phyloP scores from a whole-genome alignment of 2,888 invertebrate species.

The Xestia xanthographa region DNA sequence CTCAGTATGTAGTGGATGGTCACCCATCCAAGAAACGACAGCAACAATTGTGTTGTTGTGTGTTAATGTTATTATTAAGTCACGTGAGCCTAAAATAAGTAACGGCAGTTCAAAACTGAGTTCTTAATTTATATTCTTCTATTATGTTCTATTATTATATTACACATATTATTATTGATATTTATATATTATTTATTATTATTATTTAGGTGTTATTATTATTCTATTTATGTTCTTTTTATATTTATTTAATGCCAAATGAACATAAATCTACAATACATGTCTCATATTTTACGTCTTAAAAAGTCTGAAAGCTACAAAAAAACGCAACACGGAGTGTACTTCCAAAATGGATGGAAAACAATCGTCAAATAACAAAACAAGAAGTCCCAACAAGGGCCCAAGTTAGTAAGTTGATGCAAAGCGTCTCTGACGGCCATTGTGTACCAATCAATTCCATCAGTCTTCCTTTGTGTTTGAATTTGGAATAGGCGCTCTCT shows the following conservation, averaged over 20 bases:
- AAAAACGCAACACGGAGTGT: not conserved
- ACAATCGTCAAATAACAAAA: slow-evolving; percentile 27
- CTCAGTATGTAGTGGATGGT: not conserved
- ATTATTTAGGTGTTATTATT: too few relatives aligned
- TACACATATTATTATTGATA: too few relatives aligned
- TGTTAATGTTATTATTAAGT: not conserved
- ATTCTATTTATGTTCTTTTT: too few relatives aligned
- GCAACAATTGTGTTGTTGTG: too few relatives aligned
- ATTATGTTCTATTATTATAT: too few relatives aligned
- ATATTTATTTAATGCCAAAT: not conserved
- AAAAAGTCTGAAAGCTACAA: not conserved
- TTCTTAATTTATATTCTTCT: too few relatives aligned
- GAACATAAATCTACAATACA: not conserved
- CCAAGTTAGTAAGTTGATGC: slow-evolving; percentile 29
- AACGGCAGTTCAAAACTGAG: not conserved
- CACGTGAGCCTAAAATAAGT: not conserved
- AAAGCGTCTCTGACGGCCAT: slow-evolving; percentile 37
- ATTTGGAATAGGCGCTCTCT: slow-evolving; percentile 21
- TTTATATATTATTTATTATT: too few relatives aligned
- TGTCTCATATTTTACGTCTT: not conserved
- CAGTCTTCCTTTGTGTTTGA: slow-evolving; percentile 36
- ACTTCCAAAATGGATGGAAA: slow-evolving; percentile 10
- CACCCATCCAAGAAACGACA: not conserved
- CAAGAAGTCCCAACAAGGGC: slow-evolving; percentile 2
- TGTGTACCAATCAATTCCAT: slow-evolving; percentile 53